phyloP scores from a whole-genome alignment of 2,797 vertebrate species.

The Potorous gilbertii region DNA sequence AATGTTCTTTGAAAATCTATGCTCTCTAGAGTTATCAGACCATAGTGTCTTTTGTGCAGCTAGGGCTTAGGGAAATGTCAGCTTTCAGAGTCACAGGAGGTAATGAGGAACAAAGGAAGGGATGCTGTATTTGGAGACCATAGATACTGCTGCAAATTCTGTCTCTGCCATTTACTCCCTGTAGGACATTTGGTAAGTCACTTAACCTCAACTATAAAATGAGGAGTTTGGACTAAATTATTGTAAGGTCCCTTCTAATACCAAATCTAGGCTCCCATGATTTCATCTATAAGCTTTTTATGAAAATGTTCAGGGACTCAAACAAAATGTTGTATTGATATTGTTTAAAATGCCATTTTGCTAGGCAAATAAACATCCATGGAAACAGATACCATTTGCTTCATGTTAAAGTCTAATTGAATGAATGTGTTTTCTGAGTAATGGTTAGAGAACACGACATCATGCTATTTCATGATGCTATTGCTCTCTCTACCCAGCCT shows the following conservation, averaged over 20 bases:
- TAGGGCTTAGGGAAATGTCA: not conserved
- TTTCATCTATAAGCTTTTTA: not conserved
- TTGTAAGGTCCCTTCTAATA: not conserved
- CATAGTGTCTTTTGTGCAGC: conserved; percentile 32
- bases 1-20: conserved; percentile 39
- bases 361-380: not conserved
- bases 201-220: not conserved
- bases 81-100: conserved; percentile 30
- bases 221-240: not conserved
- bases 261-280: not conserved
- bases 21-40: conserved; percentile 13
- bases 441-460: conserved; percentile 28
- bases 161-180: not conserved
- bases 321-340: not conserved
- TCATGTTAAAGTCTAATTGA: conserved; percentile 40
- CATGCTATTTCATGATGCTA: not conserved
- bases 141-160: not conserved
- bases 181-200: not conserved
- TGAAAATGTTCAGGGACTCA: not conserved
- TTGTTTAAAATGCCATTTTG: not conserved
- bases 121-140: not conserved
- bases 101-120: conserved; percentile 7
- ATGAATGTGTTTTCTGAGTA: conserved; percentile 22
- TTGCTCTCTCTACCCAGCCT: conserved; percentile 22
- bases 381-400: conserved; percentile 35